These are phyloP conservation scores for Cyanocitta stelleri DNA, from an alignment of 2,113 vertebrate species.

Conservation along the genomic window DNA sequence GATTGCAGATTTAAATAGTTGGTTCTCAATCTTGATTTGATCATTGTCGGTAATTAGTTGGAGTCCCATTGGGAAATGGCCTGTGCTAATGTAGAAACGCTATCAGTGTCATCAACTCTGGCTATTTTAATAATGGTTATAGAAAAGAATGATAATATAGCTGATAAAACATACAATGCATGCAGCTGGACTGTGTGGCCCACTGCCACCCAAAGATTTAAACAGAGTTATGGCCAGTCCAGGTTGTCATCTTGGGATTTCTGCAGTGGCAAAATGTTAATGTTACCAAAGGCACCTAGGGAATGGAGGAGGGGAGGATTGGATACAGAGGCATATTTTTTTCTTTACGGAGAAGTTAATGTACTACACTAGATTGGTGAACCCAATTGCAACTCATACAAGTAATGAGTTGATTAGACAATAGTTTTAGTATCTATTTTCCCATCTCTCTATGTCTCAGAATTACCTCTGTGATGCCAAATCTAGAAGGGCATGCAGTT, in stretches of 20 bases:
- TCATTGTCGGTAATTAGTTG: neutral
- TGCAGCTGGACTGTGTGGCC: neutral
- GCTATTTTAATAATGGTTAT: neutral
- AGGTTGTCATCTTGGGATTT: neutral
- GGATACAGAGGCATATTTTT: neutral
- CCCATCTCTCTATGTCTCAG: rapidly evolving
- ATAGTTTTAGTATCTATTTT: neutral
- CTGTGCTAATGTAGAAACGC: neutral
- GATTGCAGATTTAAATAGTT: neutral
- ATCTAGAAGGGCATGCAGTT: neutral
- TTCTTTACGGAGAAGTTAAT: neutral
- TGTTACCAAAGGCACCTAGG: neutral
- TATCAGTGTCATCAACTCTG: neutral
- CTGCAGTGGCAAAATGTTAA: neutral
- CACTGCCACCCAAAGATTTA: neutral
- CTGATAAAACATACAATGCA: neutral
- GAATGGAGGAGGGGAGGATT: neutral
- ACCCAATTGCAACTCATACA: neutral
- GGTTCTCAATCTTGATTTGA: neutral
- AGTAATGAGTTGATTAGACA: neutral
- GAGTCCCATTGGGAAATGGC: neutral
- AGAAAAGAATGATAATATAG: neutral
- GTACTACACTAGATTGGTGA: neutral
- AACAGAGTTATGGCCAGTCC: neutral
- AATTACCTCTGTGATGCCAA: neutral